Evolutionary conservation across 2,888 invertebrate species (phyloP), one percentile per base, ranked within the genome.

Genomic region (Catonia carolina): DNA sequence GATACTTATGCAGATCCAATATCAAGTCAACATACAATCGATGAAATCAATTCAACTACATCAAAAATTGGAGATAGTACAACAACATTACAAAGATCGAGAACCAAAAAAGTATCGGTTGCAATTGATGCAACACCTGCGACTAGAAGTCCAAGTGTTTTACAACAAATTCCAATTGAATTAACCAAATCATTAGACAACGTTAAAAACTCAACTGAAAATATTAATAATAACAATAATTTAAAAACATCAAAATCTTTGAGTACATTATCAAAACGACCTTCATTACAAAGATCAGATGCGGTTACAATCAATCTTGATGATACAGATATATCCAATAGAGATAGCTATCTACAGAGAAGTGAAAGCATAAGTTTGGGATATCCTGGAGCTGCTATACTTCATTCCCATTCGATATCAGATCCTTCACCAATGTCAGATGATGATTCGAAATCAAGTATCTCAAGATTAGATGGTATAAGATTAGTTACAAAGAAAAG

Each of bases 71-170:
- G 41, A 3, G 42, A 45, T 14, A 51, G 51, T 51, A 37, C 37
- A 23, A 37, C 37, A 2, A 50, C 35, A 5, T 49, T 53, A 14
- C 53, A 53, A 15, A 53, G 49, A 22, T 22, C 39, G 35, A 62
- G 62, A 51, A 60, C 59, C 1, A 63, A 63, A 33, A 64, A 86
- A 72, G 83, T 89, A 2, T 89, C 85, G 0, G 83, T 89, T 8
- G 88, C 83, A 0, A 77, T 89, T 27, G 88, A 89, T 69, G 89
- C 89, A 0, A 89, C 89, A 1, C 86, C 87, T 10, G 78, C 83
- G 1, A 83, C 84, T 1, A 75, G 87, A 61, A 85, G 85, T 20
- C 79, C 81, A 60, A 86, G 87, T 54, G 78, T 89, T 31, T 69
- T 88, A 51, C 80, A 82, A 64, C 88, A 89, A 72, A 80, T 86